phyloP scores from a whole-genome alignment of 2,113 vertebrate species.

The Neolamprologus fasciatus region DNA sequence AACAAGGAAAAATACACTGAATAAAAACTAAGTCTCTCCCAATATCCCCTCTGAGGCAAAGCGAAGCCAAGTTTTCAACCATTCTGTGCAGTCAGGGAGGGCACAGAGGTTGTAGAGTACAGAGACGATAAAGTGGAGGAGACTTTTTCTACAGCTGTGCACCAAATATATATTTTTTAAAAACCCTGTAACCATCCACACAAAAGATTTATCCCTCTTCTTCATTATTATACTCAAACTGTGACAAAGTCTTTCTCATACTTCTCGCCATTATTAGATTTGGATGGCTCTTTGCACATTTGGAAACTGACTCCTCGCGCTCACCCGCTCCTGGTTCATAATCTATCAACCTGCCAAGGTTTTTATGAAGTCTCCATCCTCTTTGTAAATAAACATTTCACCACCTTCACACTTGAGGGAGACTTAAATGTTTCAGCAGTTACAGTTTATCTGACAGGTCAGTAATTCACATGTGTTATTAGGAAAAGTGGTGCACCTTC shows the following conservation, averaged over 20 bases:
- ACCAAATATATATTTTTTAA: not conserved
- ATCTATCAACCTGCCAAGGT: constrained; percentile 22
- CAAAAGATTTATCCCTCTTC: not conserved
- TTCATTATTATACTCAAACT: not conserved
- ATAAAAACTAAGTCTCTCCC: constrained; percentile 20
- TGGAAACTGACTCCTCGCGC: not conserved
- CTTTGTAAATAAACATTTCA: constrained; percentile 32
- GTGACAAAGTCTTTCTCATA: not conserved
- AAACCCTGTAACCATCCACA: not conserved
- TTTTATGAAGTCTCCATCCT: constrained; percentile 9
- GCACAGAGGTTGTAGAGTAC: constrained; percentile 24
- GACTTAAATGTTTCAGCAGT: constrained; percentile 25
- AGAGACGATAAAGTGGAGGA: not conserved
- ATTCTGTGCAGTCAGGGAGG: constrained; percentile 28
- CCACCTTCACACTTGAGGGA: constrained; percentile 11
- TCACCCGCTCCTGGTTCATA: not conserved
- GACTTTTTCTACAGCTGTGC: constrained; percentile 1
- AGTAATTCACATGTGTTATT: constrained; percentile 20
- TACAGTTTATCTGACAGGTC: constrained; percentile 23
- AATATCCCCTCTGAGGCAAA: constrained; percentile 7
- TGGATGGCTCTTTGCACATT: constrained; percentile 22
- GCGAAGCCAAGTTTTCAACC: constrained; percentile 35
- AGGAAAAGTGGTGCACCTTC: constrained; percentile 3
- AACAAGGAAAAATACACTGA: constrained; percentile 4
- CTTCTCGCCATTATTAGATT: not conserved